These are phyloP conservation scores for Medauroidea extradentata DNA, from an alignment of 1,140 invertebrate genomes.

Conservation along the genomic window DNA sequence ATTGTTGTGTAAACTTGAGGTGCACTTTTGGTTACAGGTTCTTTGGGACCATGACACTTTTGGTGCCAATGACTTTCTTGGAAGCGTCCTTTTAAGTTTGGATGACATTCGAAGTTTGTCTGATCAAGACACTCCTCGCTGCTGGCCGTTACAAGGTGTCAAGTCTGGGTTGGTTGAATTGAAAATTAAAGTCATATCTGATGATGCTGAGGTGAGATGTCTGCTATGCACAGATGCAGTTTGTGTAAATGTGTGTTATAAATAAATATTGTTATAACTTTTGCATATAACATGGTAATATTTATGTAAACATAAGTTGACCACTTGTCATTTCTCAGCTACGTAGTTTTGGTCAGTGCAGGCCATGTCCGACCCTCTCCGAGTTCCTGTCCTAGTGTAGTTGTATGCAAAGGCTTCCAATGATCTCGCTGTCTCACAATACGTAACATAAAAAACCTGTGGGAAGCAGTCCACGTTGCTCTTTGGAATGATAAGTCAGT, in stretches of 20 bases:
- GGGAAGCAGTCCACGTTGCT: too few relatives aligned
- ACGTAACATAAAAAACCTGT: too few relatives aligned
- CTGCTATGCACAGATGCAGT: not conserved
- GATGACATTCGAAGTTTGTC: constrained; percentile 48
- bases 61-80: constrained; percentile 52
- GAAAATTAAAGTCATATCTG: constrained; percentile 43
- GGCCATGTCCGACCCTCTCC: too few relatives aligned
- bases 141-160: constrained; percentile 41
- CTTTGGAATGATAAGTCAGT: too few relatives aligned
- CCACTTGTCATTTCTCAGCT: too few relatives aligned
- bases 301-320: not conserved
- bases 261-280: too few relatives aligned
- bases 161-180: constrained; percentile 45
- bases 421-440: too few relatives aligned
- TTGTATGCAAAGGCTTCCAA: too few relatives aligned
- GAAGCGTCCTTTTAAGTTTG: constrained; percentile 45
- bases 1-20: not conserved
- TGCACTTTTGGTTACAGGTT: constrained; percentile 33
- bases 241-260: not conserved
- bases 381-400: too few relatives aligned
- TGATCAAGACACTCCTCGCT: constrained; percentile 37
- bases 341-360: too few relatives aligned
- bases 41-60: constrained; percentile 54
- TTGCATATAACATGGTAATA: too few relatives aligned
- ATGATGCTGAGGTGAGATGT: constrained; percentile 37